Conservation (phyloP, 2,888 invertebrate species). For the Leuctra nigra region DNA sequence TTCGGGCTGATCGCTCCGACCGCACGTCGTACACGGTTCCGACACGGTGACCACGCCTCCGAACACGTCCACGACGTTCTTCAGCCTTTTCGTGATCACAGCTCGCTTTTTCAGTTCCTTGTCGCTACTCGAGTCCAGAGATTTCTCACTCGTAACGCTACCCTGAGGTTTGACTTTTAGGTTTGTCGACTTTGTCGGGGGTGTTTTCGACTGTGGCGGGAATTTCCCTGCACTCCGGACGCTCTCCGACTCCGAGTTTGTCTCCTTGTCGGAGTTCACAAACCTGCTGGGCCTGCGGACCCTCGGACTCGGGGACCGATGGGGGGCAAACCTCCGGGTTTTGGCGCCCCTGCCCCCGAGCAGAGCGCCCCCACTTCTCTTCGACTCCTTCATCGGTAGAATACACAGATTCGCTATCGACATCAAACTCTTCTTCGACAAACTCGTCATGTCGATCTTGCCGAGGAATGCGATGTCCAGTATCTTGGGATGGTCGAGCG, state of each 20-base stretch:
- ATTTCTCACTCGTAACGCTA: neutral
- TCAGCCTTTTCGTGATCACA: constrained; percentile 12
- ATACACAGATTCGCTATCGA: constrained; percentile 40
- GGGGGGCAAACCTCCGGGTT: neutral
- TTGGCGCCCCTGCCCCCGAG: neutral
- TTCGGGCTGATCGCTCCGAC: constrained; percentile 60
- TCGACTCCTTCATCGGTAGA: constrained; percentile 32
- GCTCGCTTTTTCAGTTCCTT: neutral
- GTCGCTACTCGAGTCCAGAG: neutral
- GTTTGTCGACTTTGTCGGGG: neutral
- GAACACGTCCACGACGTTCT: constrained; percentile 23
- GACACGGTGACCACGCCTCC: constrained; percentile 34
- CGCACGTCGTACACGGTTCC: constrained; percentile 58
- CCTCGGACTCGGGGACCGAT: constrained; percentile 1
- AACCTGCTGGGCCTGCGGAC: neutral
- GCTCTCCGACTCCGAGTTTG: neutral
- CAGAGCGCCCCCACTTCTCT: constrained; percentile 5
- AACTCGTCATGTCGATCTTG: constrained; percentile 51
- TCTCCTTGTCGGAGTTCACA: neutral
- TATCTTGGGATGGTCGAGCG: constrained; percentile 48
- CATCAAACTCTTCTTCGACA: constrained; percentile 47
- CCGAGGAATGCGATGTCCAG: constrained; percentile 46
- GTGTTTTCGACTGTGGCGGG: neutral
- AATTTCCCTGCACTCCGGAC: neutral
- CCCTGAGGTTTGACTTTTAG: neutral